Evolutionary conservation across 2,113 vertebrate species (phyloP).

Genomic region (Microtus oregoni): DNA sequence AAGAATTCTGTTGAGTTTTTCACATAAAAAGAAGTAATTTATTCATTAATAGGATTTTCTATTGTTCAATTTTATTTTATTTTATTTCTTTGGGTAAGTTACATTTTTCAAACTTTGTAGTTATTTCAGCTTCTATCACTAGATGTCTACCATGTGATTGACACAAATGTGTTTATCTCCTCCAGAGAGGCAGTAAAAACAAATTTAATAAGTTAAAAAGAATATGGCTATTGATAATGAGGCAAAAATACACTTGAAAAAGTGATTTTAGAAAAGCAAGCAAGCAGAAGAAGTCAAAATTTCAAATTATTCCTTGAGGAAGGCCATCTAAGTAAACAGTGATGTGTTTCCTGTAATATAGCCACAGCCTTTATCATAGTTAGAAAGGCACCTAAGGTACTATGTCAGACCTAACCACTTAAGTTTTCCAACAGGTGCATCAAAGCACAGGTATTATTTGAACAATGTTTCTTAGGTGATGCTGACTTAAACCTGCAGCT

Average conservation of each 20-base stretch:
- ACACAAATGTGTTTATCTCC: background rate
- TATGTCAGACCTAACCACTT: background rate
- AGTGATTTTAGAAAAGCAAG: background rate
- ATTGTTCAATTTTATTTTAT: background rate
- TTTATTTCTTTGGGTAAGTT: background rate
- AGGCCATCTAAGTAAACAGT: background rate
- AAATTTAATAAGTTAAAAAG: background rate
- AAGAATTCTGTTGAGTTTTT: slow-evolving; percentile 3
- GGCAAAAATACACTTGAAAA: background rate
- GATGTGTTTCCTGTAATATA: background rate
- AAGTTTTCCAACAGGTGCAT: background rate
- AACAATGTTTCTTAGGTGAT: background rate
- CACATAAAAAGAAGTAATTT: background rate
- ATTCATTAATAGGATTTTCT: background rate
- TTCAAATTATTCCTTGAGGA: background rate
- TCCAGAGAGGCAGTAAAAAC: background rate
- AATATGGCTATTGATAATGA: background rate
- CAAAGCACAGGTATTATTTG: background rate
- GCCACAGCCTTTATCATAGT: background rate
- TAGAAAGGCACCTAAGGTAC: background rate
- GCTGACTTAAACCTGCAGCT: background rate
- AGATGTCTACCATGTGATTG: background rate
- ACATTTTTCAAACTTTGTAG: background rate
- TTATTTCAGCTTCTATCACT: background rate
- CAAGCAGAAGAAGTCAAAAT: background rate